These are phyloP conservation scores for Halocynthia roretzi DNA, from an alignment of 23 tunicate genomes.

Conservation along the genomic window DNA sequence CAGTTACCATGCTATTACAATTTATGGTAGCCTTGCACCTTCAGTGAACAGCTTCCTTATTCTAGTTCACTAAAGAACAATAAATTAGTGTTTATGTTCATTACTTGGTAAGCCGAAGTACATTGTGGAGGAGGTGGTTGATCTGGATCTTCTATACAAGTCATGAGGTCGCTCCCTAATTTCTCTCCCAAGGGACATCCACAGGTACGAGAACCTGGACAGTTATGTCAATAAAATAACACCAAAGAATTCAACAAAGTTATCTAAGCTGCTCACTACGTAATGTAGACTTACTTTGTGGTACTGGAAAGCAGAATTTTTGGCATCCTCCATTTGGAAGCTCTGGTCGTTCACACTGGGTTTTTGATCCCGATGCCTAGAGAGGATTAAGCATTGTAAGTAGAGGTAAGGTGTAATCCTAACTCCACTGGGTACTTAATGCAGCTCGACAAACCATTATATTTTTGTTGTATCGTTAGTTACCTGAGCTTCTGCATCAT, in stretches of 20 bases:
- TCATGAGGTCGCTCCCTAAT: neutral
- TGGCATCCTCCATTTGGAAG: conserved; percentile 62
- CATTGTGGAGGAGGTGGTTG: conserved; percentile 59
- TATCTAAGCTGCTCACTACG: neutral
- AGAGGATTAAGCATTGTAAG: neutral
- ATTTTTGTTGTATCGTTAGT: neutral
- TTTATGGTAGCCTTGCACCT: neutral
- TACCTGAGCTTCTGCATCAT: neutral
- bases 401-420: too few species aligned
- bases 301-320: conserved; percentile 73
- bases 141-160: conserved; percentile 59
- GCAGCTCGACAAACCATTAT: neutral
- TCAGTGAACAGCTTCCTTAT: neutral
- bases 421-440: neutral
- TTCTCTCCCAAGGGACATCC: conserved; percentile 62
- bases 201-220: conserved; percentile 44
- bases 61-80: neutral
- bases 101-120: conserved; percentile 40
- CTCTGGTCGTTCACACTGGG: conserved; percentile 46
- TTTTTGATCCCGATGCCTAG: neutral
- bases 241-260: neutral
- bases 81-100: neutral
- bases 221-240: neutral
- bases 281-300: conserved; percentile 28
- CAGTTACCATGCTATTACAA: neutral